These are phyloP conservation scores for Falco peregrinus DNA, from an alignment of 2,797 vertebrate genomes.

Conservation along the genomic window DNA sequence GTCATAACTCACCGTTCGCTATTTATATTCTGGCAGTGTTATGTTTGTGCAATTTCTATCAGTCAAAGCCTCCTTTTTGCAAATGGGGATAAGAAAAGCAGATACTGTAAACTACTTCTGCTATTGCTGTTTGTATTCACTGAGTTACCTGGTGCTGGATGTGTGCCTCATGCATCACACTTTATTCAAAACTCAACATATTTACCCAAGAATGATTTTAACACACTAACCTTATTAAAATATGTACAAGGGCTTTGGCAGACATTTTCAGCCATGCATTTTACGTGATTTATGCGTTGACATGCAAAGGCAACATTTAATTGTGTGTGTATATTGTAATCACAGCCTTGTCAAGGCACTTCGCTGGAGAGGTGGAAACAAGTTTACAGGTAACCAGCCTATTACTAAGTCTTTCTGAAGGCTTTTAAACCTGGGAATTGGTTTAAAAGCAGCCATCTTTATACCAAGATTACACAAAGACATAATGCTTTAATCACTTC, in stretches of 20 bases:
- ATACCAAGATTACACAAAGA: not conserved
- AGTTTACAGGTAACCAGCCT: not conserved
- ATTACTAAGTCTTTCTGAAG: not conserved
- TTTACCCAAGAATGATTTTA: conserved; percentile 10
- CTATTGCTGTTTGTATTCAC: not conserved
- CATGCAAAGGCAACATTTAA: not conserved
- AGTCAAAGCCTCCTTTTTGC: not conserved
- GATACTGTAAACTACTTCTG: not conserved
- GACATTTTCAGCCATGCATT: not conserved
- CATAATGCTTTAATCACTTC: not conserved
- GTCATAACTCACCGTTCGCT: conserved; percentile 40
- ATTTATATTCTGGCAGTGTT: conserved; percentile 42
- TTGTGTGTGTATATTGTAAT: rapidly evolving
- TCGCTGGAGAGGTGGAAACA: rapidly evolving
- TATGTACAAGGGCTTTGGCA: not conserved
- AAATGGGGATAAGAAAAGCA: not conserved
- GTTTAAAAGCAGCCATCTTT: not conserved
- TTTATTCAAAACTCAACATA: conserved; percentile 8
- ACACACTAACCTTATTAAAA: not conserved
- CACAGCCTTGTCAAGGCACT: not conserved
- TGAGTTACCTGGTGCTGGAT: not conserved
- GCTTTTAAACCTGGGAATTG: not conserved
- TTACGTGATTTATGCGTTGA: not conserved
- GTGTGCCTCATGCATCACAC: not conserved
- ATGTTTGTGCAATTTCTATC: conserved; percentile 37